A percentile compares a stretch with the other conserved stretches of the same genome.
Evolutionary conservation across 2,888 invertebrate species (phyloP).

Genomic region (Plebejus anna): DNA sequence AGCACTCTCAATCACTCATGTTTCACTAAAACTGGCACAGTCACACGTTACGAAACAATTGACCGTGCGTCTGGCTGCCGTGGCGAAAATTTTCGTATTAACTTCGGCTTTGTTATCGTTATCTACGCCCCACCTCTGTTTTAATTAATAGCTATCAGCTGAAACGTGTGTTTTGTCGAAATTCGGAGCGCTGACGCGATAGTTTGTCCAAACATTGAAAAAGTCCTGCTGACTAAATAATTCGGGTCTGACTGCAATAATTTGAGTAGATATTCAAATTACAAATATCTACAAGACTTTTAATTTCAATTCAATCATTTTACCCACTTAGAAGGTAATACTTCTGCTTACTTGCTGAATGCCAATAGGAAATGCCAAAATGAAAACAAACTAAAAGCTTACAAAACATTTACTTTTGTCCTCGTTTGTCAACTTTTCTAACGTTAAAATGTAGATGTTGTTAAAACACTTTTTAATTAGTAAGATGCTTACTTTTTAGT

Average conservation of each 20-base stretch:
- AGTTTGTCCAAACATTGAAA: background rate
- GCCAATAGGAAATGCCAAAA: too few relatives aligned
- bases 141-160: constrained; percentile 10
- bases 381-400: background rate
- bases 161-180: constrained; percentile 8
- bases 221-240: background rate
- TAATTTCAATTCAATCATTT: too few relatives aligned
- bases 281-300: too few relatives aligned
- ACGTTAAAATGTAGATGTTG: too few relatives aligned
- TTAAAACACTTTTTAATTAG: too few relatives aligned
- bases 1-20: background rate
- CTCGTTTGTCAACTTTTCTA: background rate
- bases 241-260: too few relatives aligned
- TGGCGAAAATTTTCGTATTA: constrained; percentile 16
- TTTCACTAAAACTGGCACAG: constrained; percentile 1
- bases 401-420: too few relatives aligned
- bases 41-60: constrained; percentile 9
- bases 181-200: background rate
- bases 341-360: too few relatives aligned
- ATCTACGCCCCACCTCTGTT: constrained; percentile 18
- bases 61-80: background rate
- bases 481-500: too few relatives aligned
- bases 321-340: too few relatives aligned
- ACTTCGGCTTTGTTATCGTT: constrained; percentile 8
- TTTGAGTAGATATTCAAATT: too few relatives aligned